Percentiles rank a stretch among this genome's conserved stretches.
These are phyloP conservation scores for Phrynocephalus guinanensis DNA, from an alignment of 2,797 vertebrate species.

Conservation along the genomic window DNA sequence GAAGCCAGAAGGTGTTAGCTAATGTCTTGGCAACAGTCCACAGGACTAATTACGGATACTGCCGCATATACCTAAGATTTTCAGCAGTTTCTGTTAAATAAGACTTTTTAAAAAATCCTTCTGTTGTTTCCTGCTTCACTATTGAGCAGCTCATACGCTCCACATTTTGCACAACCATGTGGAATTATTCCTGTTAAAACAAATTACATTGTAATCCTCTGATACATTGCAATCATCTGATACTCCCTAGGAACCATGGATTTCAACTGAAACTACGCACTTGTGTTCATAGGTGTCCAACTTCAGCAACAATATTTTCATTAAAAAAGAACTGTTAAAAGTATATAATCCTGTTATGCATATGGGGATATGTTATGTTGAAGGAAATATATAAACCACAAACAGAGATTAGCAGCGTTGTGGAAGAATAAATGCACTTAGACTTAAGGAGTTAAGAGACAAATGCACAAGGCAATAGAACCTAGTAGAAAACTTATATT, in stretches of 20 bases:
- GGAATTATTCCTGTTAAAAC: neutral
- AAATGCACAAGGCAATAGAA: too few species aligned
- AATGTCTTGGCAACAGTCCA: constrained; percentile 3
- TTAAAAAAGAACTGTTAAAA: too few species aligned
- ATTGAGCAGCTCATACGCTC: rapidly evolving
- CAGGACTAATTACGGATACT: neutral
- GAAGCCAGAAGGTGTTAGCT: constrained; percentile 9
- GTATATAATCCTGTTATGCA: too few species aligned
- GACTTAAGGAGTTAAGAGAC: too few species aligned
- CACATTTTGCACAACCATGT: neutral
- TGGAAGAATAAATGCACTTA: too few species aligned
- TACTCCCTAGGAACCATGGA: too few species aligned
- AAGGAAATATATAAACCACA: too few species aligned
- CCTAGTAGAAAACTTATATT: too few species aligned
- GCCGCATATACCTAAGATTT: neutral
- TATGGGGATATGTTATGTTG: too few species aligned
- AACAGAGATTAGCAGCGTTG: too few species aligned
- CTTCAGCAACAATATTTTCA: too few species aligned
- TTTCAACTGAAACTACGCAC: neutral
- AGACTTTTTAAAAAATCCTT: neutral
- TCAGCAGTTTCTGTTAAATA: neutral
- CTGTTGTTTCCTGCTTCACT: constrained; percentile 7
- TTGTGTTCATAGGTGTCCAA: neutral
- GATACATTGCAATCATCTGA: neutral
- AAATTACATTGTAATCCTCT: neutral